phyloP scores from a whole-genome alignment of 1,140 invertebrate genomes.

The Palaemon carinicauda region DNA sequence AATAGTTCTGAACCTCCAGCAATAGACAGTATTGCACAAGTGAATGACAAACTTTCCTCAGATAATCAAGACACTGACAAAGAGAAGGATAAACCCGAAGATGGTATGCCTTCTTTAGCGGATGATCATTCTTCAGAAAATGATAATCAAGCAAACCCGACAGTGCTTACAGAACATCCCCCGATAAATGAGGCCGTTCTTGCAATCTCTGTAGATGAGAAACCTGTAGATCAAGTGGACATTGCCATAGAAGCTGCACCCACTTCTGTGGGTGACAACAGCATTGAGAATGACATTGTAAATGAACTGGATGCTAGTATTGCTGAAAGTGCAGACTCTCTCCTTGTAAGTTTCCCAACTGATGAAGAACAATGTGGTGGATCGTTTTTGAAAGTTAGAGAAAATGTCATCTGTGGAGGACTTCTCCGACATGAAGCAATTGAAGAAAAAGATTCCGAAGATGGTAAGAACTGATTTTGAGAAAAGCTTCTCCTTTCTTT shows the following conservation, averaged over 20 bases:
- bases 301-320: background rate
- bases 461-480: background rate
- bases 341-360: background rate
- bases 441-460: background rate
- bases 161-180: too few relatives aligned
- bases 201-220: too few relatives aligned
- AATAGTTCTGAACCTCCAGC: background rate
- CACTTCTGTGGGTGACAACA: too few relatives aligned
- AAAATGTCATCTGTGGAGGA: constrained; percentile 5
- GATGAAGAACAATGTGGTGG: constrained; percentile 22
- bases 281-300: background rate
- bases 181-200: too few relatives aligned
- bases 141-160: too few relatives aligned
- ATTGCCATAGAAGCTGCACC: too few relatives aligned
- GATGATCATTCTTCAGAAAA: too few relatives aligned
- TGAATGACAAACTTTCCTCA: background rate
- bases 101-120: too few relatives aligned
- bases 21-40: background rate
- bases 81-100: background rate
- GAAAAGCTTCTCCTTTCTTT: background rate
- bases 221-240: too few relatives aligned
- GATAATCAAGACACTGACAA: background rate
- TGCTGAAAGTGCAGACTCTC: background rate
- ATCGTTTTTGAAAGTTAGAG: background rate
- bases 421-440: constrained; percentile 6